A percentile compares a stretch with the other conserved stretches of the same genome.
These are phyloP conservation scores for Mythimna lalbum DNA, from an alignment of 2,888 invertebrate species.

Conservation along the genomic window DNA sequence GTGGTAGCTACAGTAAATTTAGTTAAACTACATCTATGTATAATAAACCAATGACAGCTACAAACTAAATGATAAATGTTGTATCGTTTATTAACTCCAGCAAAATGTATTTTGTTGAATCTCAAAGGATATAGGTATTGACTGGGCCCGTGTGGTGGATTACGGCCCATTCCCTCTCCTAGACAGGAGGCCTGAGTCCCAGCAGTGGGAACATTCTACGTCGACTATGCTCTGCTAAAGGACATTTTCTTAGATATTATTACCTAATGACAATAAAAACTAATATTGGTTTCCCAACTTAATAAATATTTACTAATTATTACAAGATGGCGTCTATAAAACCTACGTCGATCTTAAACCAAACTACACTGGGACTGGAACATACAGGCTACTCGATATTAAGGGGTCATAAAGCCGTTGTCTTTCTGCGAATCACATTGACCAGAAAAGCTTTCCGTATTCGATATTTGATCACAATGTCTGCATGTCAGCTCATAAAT, in stretches of 20 bases:
- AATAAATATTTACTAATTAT: neutral
- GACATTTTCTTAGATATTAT: neutral
- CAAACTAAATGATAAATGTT: neutral
- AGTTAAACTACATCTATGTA: too few relatives aligned
- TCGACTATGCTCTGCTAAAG: too few relatives aligned
- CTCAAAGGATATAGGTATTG: too few relatives aligned
- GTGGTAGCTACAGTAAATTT: too few relatives aligned
- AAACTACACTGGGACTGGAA: slow-evolving; percentile 9
- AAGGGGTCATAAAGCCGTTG: neutral
- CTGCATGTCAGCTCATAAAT: neutral
- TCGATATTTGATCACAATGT: neutral
- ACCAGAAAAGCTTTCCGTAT: neutral
- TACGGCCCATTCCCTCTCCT: too few relatives aligned
- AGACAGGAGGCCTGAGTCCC: too few relatives aligned
- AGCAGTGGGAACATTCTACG: too few relatives aligned
- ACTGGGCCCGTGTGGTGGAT: too few relatives aligned
- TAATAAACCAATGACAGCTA: neutral
- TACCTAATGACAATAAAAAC: too few relatives aligned
- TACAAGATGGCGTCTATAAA: neutral
- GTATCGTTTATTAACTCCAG: neutral
- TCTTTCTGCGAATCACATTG: neutral
- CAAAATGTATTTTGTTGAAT: neutral
- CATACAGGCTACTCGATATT: neutral
- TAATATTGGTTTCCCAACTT: neutral
- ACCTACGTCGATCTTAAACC: neutral